A percentile compares a stretch with the other conserved stretches of the same genome.
phyloP scores from a whole-genome alignment of 2,888 invertebrate species.

The Luperina testacea region DNA sequence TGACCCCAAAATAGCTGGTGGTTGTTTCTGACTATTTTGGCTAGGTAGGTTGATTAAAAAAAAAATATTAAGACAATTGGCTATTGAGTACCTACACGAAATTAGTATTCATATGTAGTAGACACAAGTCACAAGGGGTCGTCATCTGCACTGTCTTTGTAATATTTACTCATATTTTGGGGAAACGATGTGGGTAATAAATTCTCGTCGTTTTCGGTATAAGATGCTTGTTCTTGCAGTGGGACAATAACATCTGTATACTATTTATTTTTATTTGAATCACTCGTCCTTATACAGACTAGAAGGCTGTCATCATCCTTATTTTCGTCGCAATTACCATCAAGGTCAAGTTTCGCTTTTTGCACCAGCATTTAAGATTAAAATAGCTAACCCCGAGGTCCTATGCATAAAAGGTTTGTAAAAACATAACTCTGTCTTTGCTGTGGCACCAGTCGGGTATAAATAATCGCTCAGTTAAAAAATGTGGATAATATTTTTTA shows the following conservation, averaged over 20 bases:
- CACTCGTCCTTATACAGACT: neutral
- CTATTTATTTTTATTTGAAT: neutral
- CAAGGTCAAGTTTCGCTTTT: neutral
- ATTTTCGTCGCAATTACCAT: neutral
- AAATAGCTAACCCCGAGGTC: neutral
- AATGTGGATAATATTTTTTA: neutral
- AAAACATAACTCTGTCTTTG: neutral
- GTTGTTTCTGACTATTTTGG: too few species aligned
- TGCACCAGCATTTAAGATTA: neutral
- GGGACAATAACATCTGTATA: neutral
- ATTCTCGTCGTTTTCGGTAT: neutral
- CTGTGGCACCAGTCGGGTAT: neutral
- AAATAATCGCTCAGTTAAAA: neutral
- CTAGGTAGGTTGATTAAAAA: neutral
- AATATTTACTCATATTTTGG: neutral
- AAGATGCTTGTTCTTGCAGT: neutral
- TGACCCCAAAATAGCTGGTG: neutral
- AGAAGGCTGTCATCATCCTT: neutral
- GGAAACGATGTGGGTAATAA: neutral
- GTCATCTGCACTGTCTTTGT: neutral
- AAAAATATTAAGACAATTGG: neutral
- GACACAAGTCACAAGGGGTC: neutral
- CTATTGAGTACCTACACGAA: neutral
- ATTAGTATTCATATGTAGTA: neutral
- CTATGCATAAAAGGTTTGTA: neutral